Evolutionary conservation across 2,888 invertebrate species (phyloP), one percentile per base, ranked within the genome.

Genomic region (Oasisia sp.): DNA sequence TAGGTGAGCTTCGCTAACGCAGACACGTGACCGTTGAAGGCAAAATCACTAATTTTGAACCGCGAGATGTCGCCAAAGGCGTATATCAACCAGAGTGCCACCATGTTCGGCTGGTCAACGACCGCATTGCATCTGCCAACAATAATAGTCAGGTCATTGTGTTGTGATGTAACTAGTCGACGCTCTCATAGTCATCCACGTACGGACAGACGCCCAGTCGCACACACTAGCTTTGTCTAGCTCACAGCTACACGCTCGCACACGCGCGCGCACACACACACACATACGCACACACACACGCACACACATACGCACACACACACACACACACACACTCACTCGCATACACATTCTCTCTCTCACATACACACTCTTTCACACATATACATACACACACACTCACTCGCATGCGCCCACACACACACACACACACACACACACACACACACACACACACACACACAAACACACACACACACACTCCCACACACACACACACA

Each of bases 81-180:
- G 89, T 93, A 93, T 91, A 91, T 91, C 44, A 93, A 89, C 93
- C 93, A 93, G 92, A 38, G 92, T 89, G 92, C 38, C 58, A 92
- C 89, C 93, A 93, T 93, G 89, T 89, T 89, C 74, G 74, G 74
- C 74, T 27, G 74, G 74, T 74, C 74, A 74, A 74, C 74, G 14
- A 74, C 19, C 27, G 27, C 74, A 74, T 74, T 74, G 74, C 74
- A 74, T 74, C 74, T 74, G 74, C 27, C 74, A 74, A 7, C 7
- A 19, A 74, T 74, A 74, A 50, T 0, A 50, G 50, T 50, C 50
- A 27, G 74, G 27, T 74, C 27, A 27, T 91, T 91, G 38, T 91
- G 45, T 8, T 56, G 89, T 92, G 93, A 58, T 91, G 91, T 74
- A 27, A n/a, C 27, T 19, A 27, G 2, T 27, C 19, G 1, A 74